phyloP scores from a whole-genome alignment of 2,888 invertebrate species.

The Lucinisca nassula region DNA sequence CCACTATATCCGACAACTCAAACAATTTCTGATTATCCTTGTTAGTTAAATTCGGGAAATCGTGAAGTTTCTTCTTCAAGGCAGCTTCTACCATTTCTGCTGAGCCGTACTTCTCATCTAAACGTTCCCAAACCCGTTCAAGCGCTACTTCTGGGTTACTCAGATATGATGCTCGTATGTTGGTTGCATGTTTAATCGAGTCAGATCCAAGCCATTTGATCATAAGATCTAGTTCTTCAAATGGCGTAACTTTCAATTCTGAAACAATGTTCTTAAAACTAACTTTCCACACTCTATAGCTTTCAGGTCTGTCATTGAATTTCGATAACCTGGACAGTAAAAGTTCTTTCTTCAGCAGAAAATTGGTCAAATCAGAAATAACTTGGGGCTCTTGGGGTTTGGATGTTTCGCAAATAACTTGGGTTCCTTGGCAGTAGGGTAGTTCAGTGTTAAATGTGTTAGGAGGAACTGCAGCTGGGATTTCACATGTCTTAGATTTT shows the following conservation, averaged over 20 bases:
- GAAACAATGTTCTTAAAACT: constrained; percentile 44
- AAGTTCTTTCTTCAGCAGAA: constrained; percentile 50
- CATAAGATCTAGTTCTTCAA: constrained; percentile 43
- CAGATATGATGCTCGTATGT: constrained; percentile 27
- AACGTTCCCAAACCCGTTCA: constrained; percentile 23
- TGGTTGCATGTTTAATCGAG: constrained; percentile 38
- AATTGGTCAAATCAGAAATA: constrained; percentile 28
- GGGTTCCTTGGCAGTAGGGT: too few species aligned
- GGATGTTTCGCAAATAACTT: too few species aligned
- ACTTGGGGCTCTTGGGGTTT: neutral
- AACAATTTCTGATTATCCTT: too few species aligned
- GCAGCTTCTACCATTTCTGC: constrained; percentile 31
- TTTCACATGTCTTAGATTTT: too few species aligned
- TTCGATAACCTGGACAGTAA: constrained; percentile 41
- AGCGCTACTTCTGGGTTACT: constrained; percentile 25
- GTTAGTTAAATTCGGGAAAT: constrained; percentile 17
- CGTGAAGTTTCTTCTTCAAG: constrained; percentile 2
- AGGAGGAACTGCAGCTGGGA: too few species aligned
- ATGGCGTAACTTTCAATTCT: constrained; percentile 34
- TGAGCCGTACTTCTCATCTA: constrained; percentile 44
- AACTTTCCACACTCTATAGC: constrained; percentile 52
- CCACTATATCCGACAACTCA: constrained; percentile 35
- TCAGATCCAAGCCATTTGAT: constrained; percentile 49
- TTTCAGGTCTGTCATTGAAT: constrained; percentile 60
- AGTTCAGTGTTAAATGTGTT: too few species aligned